Conservation (phyloP, 35 echinoderm and acorn worm genomes). For the Apostichopus japonicus region DNA sequence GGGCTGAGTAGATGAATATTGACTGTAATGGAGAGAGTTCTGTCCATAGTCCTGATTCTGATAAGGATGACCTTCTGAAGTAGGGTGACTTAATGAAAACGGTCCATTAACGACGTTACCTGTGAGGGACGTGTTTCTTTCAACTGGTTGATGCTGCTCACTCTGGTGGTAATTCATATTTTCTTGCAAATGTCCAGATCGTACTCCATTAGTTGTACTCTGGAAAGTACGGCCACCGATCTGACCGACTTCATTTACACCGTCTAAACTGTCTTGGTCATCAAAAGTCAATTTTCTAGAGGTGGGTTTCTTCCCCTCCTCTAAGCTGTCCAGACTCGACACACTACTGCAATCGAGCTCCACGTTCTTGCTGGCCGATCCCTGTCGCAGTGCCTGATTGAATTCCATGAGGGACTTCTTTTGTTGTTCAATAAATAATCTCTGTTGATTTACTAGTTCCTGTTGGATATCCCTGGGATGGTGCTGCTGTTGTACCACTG, state of each 20-base stretch:
- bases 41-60: not conserved
- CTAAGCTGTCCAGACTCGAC: conserved; percentile 88
- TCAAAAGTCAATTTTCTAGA: not conserved
- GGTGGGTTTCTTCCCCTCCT: conserved; percentile 43
- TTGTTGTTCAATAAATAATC: conserved; percentile 76
- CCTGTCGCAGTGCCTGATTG: conserved; percentile 73
- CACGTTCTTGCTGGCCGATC: conserved; percentile 52
- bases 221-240: not conserved
- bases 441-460: conserved; percentile 75
- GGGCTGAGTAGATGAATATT: not conserved
- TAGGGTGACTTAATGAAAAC: not conserved
- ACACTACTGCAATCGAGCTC: conserved; percentile 68
- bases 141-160: not conserved
- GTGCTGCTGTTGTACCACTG: conserved; percentile 10
- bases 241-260: not conserved
- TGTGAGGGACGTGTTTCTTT: not conserved
- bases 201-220: not conserved
- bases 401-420: conserved; percentile 88
- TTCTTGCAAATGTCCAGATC: not conserved
- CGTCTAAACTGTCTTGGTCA: not conserved
- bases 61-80: not conserved
- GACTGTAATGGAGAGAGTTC: not conserved
- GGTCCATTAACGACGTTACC: not conserved
- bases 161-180: not conserved
- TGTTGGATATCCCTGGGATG: conserved; percentile 55